phyloP scores from a whole-genome alignment of 2,888 invertebrate species.

The Strigamia transsilvanica region DNA sequence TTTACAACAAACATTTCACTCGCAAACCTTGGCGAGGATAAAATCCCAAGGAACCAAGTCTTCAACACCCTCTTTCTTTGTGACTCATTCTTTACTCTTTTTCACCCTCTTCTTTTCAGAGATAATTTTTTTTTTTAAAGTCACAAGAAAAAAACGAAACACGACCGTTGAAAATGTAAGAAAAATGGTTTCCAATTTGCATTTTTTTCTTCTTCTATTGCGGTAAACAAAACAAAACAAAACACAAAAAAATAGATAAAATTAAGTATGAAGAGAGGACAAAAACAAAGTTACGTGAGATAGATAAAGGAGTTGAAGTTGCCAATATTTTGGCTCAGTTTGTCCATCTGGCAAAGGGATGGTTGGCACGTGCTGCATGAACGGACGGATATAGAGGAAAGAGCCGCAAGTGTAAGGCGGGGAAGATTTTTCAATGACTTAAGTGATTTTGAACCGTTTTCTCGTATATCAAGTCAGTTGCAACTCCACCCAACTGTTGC shows the following conservation, averaged over 20 bases:
- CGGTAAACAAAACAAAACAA: not conserved
- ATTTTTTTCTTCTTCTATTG: not conserved
- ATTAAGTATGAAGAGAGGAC: not conserved
- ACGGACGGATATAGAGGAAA: not conserved
- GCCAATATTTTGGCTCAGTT: not conserved
- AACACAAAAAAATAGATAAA: conserved; percentile 1
- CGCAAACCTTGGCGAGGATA: not conserved
- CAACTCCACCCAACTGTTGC: conserved; percentile 38
- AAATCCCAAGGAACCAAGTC: not conserved
- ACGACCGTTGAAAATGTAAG: conserved; percentile 13
- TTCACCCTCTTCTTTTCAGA: conserved; percentile 14
- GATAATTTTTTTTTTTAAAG: not conserved
- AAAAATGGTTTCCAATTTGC: too few species aligned
- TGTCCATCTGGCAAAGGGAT: conserved; percentile 26
- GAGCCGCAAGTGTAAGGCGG: not conserved
- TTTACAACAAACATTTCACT: conserved; percentile 10
- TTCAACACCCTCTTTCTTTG: conserved; percentile 27
- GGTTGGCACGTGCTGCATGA: conserved; percentile 17
- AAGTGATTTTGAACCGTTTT: conserved; percentile 36
- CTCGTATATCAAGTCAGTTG: conserved; percentile 22
- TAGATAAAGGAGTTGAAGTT: not conserved
- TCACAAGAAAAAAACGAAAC: not conserved
- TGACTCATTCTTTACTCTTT: conserved; percentile 34
- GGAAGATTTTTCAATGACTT: conserved; percentile 20
- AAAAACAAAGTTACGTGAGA: conserved; percentile 1